Evolutionary conservation across 1,140 invertebrate genomes (phyloP), one percentile per base, ranked within the genome.

Genomic region (Drosophila lacteicornis): DNA sequence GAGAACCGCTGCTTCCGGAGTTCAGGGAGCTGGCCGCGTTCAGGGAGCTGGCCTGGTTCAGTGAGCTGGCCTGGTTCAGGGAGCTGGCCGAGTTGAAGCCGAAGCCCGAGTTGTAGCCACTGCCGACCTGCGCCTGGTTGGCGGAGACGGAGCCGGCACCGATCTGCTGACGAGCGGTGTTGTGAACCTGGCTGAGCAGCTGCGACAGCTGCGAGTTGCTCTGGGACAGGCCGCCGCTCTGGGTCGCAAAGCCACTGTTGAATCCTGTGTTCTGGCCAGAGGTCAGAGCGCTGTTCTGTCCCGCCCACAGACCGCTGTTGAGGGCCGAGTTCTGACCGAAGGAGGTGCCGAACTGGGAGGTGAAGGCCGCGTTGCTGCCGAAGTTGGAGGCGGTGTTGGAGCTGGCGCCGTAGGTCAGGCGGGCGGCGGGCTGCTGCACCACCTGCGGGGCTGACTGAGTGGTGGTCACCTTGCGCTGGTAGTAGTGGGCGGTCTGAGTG

Each of bases 391-490:
- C 75, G 1, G 46, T 0, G 12, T 76, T 79, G 11, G 67, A 12
- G 25, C 45, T 67, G 15, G 71, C 59, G 27, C 83, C 79, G 15
- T 66, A 71, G 33, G 66, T 42, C 5, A 68, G 60, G 38, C 70
- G 63, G n/a, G 66, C 46, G 8, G 73, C 19, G 11, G 81, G 84
- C 42, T 80, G 69, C 19, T 76, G 60, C 0, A 86, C 25, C n/a
- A 91, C 15, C 67, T 87, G 79, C 19, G 71, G 86, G 1, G 68
- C 69, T 5, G 76, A 75, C 8, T 66, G 57, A 7, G 75, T 84
- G 65, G 68, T 86, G 38, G 83, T 85, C 8, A 92, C 80, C 57
- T 71, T 75, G 38, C 77, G 75, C 30, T 85, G 78, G 49, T 92
- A 88, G 50, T 80, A 92, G 7, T 87, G 81, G 51, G 91, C 77